Evolutionary conservation across 2,888 invertebrate species (phyloP).

Genomic region (Nipponacmea schrenckii): DNA sequence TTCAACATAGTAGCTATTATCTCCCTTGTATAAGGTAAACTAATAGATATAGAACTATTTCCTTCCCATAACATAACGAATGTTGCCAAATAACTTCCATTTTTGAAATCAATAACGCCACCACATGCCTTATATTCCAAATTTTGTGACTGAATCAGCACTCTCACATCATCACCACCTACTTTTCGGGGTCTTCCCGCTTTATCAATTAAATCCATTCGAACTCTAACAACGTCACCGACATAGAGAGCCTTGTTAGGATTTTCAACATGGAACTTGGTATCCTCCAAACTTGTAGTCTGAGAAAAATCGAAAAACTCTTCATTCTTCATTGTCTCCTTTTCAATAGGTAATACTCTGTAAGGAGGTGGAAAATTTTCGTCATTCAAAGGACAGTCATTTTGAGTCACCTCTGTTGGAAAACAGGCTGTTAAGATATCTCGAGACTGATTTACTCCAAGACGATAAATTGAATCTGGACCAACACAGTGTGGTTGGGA

Average conservation of each 20-base stretch:
- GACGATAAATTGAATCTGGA: neutral
- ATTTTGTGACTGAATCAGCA: neutral
- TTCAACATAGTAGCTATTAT: neutral
- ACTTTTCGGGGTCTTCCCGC: constrained; percentile 6
- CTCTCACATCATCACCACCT: constrained; percentile 20
- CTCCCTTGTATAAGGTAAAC: neutral
- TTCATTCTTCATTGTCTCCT: neutral
- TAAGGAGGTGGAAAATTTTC: neutral
- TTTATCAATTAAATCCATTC: constrained; percentile 13
- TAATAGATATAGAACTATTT: neutral
- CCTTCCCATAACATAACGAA: constrained; percentile 15
- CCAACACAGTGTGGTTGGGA: neutral
- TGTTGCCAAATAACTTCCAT: constrained; percentile 18
- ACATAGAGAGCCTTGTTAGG: neutral
- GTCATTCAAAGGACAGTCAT: neutral
- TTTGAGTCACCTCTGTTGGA: neutral
- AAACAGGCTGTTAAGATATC: neutral
- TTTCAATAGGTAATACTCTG: neutral
- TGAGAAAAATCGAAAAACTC: neutral
- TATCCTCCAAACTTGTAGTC: neutral
- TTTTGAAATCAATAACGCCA: constrained; percentile 17
- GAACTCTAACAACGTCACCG: constrained; percentile 6
- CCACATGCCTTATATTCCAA: neutral
- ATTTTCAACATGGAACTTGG: neutral
- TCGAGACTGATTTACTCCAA: neutral